Base-by-base conservation (phyloP, 2,888 invertebrate species). In the Notodonta ziczac region DNA sequence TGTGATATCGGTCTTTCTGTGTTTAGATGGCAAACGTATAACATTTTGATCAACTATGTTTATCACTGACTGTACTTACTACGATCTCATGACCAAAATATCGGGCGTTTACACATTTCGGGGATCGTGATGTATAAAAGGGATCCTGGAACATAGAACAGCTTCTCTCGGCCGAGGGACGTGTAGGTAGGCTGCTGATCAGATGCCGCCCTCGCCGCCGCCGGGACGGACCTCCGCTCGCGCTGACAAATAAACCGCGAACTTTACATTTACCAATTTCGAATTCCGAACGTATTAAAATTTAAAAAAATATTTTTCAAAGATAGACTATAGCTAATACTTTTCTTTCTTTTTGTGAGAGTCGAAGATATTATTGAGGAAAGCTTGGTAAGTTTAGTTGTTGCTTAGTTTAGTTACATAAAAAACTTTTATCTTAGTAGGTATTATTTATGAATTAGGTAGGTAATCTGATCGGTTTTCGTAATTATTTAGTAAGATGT, bases 151-250 rank as follows among this genome's bases (percentile, higher is more conserved):
- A 39, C 8, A 53, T 13, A 54, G 60, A 68, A 73, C 81, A 81
- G 81, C 75, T 77, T 83, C 77, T 80, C 80, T 80, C 62, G 70
- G 68, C 71, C 64, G 70, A 73, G 70, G 70, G 71, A 74, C 77
- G 81, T 80, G 80, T 78, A 82, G 82, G 76, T 65, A 81, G 81
- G 35, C 35, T 82, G 81, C 82, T 81, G 72, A 71, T 78, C 82
- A 89, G 86, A 87, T 78, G 81, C 85, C 85, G 83, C 84, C 83
- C 76, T 79, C 67, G 80, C 78, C 78, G 71, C 74, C 68, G 60
- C 69, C 70, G 66, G 80, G 74, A 62, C 81, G 81, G 83, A 78
- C 86, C 84, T 70, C 59, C 66, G 65, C 61, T 67, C 71, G 69
- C 72, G 67, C 62, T 63, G 61, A 68, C 67, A 73, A 69, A 67